Conservation (phyloP, 2,888 invertebrate genomes). For the Drosophila seclusa region DNA sequence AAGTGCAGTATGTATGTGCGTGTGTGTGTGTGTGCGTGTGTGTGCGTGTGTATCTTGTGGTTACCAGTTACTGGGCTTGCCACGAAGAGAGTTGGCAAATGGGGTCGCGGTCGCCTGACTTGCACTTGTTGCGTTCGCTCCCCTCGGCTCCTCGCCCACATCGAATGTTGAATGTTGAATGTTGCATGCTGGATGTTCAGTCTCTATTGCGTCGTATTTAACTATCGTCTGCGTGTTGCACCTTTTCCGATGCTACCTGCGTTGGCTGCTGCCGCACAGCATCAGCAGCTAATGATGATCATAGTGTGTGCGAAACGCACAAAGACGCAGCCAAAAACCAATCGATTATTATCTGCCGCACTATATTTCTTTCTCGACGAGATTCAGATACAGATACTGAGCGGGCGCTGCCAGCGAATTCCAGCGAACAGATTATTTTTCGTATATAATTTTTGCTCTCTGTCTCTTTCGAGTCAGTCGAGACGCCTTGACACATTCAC, state of each 20-base stretch:
- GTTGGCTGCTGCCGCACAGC: slow-evolving; percentile 22
- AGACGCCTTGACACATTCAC: slow-evolving; percentile 70
- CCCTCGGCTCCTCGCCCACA: slow-evolving; percentile 49
- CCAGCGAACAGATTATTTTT: slow-evolving; percentile 81
- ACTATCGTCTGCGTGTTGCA: slow-evolving; percentile 34
- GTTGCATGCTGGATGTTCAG: slow-evolving; percentile 1
- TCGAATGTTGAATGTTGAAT: slow-evolving; percentile 4
- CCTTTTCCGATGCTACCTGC: slow-evolving; percentile 39
- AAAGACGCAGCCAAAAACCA: slow-evolving; percentile 77
- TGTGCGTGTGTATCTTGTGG: slow-evolving; percentile 31
- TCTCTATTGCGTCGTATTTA: slow-evolving; percentile 41
- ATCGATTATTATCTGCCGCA: slow-evolving; percentile 81
- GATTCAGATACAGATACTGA: slow-evolving; percentile 18
- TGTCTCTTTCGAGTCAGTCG: slow-evolving; percentile 24
- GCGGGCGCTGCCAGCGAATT: slow-evolving; percentile 52
- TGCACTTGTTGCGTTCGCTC: slow-evolving; percentile 69
- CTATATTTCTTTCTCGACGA: slow-evolving; percentile 34
- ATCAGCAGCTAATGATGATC: slow-evolving; percentile 72
- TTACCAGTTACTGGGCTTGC: slow-evolving; percentile 28
- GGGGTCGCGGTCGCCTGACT: slow-evolving; percentile 49
- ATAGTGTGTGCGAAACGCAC: slow-evolving; percentile 74
- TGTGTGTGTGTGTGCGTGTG: background rate
- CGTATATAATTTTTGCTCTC: slow-evolving; percentile 11
- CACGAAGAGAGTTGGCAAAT: slow-evolving; percentile 30
- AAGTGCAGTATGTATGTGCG: background rate